Conservation (phyloP, 1,140 invertebrate species). For the Euura lappo region DNA sequence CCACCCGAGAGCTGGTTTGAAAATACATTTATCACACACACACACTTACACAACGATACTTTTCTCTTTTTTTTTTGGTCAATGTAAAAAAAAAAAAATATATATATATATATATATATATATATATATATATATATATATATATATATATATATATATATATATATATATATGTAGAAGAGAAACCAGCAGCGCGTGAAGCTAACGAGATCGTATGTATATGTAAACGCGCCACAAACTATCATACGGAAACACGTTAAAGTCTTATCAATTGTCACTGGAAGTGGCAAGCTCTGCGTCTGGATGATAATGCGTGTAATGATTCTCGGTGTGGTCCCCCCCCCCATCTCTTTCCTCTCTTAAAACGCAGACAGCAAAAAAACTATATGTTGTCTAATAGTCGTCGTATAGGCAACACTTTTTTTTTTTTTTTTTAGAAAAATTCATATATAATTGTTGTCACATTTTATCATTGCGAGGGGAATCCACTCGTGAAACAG, state of each 20-base stretch:
- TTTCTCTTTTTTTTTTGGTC: too few species aligned
- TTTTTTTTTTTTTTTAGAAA: too few species aligned
- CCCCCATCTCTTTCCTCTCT: too few species aligned
- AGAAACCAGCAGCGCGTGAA: background rate
- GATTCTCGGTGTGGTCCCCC: too few species aligned
- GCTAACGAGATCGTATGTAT: background rate
- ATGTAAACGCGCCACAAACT: background rate
- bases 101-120: background rate
- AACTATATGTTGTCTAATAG: too few species aligned
- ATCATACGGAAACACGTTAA: background rate
- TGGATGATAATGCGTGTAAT: background rate
- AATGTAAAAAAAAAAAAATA: background rate
- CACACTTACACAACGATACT: background rate
- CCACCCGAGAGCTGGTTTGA: background rate
- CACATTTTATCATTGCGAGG: too few species aligned
- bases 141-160: background rate
- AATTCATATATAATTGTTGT: too few species aligned
- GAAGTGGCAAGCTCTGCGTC: constrained; percentile 6
- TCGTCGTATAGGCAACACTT: too few species aligned
- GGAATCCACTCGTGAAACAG: too few species aligned
- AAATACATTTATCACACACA: too few species aligned
- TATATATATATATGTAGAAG: background rate
- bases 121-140: background rate
- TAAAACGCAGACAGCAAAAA: too few species aligned
- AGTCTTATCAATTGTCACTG: constrained; percentile 3